Evolutionary conservation across 2,113 vertebrate genomes (phyloP).

Genomic region (Jacana jacana): DNA sequence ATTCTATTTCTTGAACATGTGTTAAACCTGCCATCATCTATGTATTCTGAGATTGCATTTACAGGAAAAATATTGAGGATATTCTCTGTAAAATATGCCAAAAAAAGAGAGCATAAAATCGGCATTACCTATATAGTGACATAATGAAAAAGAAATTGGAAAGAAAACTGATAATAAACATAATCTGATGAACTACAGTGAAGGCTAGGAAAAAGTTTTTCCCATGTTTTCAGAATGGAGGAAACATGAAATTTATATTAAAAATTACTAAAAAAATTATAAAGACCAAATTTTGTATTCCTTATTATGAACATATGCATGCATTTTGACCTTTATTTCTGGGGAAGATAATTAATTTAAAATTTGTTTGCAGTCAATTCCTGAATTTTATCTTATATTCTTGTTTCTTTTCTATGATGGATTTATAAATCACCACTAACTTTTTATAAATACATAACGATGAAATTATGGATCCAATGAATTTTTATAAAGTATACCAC

Average conservation of each 20-base stretch:
- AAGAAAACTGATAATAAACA: not conserved
- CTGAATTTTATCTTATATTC: no score
- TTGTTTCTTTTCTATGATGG: no score
- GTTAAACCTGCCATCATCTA: not conserved
- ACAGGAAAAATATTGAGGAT: not conserved
- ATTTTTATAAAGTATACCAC: not conserved
- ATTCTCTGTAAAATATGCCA: not conserved
- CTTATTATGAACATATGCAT: not conserved
- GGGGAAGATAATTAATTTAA: no score
- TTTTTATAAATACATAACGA: no score
- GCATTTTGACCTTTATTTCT: not conserved
- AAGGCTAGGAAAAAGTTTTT: accelerated
- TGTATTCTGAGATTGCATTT: not conserved
- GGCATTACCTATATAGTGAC: not conserved
- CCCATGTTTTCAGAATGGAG: not conserved
- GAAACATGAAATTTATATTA: not conserved
- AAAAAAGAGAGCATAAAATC: not conserved
- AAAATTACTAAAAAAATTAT: not conserved
- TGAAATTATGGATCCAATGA: no score
- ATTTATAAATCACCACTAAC: no score
- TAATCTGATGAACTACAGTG: not conserved
- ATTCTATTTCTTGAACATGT: not conserved
- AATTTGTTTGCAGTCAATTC: no score
- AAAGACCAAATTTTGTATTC: not conserved
- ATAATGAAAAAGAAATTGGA: not conserved